Base-by-base conservation (phyloP, 2,113 vertebrate species). In the Leptobrachium leishanense region DNA sequence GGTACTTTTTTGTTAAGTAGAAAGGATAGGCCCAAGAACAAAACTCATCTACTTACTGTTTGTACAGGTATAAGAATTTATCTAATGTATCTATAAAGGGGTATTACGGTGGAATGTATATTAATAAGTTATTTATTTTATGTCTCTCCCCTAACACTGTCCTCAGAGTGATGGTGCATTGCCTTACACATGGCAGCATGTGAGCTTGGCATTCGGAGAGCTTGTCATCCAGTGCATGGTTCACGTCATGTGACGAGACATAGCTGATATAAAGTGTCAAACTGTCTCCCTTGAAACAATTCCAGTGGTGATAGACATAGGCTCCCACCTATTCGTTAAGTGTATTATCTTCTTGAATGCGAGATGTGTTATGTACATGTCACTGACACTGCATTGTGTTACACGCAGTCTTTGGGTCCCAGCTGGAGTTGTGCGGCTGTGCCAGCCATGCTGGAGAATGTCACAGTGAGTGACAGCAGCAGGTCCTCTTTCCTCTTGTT, bases 391-490 rank as follows among this genome's bases (percentile, higher is more conserved):
- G 63, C 43, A 39, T 31, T 41, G 6, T 43, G 42, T 39, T 67
- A 55, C 15, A 53, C 59, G 41, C 62, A 74, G 69, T 39, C 46
- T 55, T 43, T 55, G 62, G n/a, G 53, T n/a, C 57, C 46, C 20
- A 53, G 53, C 10, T 72, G 40, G 20, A 77, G n/a, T 20, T 42
- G 59, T 12, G 43, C 13, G 31, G 43, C 2, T 5, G 6, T n/a
- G 44, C 15, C 3, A n/a, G 43, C 13, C 43, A n/a, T 53, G 15
- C 13, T 72, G 43, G 50, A 43, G 53, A 68, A 68, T 67, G 62
- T 40, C 62, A 67, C 20, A 50, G 59, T 80, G 77, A 80, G 46
- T 80, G 77, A 80, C 77, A 80, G 77, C 77, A 73, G 43, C 77
- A 80, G 70, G 70, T 80, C 70, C 53, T 6, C 13, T 66, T 65